These are phyloP conservation scores for Drosophila watanabei DNA, from an alignment of 1,140 invertebrate genomes.

Conservation along the genomic window DNA sequence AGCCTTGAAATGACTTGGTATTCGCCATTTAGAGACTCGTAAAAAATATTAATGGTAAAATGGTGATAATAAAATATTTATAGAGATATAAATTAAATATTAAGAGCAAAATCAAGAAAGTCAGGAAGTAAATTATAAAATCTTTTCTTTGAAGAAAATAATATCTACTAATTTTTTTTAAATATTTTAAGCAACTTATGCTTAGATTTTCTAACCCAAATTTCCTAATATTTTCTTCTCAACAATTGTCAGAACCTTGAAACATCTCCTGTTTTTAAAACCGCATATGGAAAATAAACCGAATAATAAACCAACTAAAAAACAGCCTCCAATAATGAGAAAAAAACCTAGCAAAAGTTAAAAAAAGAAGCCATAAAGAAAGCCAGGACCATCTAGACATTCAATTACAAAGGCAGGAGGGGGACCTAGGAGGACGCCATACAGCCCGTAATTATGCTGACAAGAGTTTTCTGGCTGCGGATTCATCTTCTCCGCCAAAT, in stretches of 20 bases:
- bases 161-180: background rate
- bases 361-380: background rate
- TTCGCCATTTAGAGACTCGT: background rate
- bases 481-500: slow-evolving; percentile 44
- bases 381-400: slow-evolving; percentile 25
- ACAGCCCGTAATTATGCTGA: slow-evolving; percentile 77
- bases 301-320: slow-evolving; percentile 15
- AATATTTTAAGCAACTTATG: background rate
- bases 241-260: background rate
- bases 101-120: too few relatives aligned
- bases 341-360: slow-evolving; percentile 17
- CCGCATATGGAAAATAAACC: slow-evolving; percentile 45
- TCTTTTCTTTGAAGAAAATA: background rate
- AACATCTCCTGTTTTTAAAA: slow-evolving; percentile 6
- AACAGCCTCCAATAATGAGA: background rate
- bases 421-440: background rate
- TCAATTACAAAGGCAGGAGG: slow-evolving; percentile 9
- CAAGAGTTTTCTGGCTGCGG: slow-evolving; percentile 51
- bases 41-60: background rate
- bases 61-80: background rate
- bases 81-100: background rate
- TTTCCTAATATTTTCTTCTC: background rate
- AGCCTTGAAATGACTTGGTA: too few relatives aligned
- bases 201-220: background rate
- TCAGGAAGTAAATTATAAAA: too few relatives aligned